Evolutionary conservation across 2,888 invertebrate species (phyloP).

Genomic region (Homarus gammarus): DNA sequence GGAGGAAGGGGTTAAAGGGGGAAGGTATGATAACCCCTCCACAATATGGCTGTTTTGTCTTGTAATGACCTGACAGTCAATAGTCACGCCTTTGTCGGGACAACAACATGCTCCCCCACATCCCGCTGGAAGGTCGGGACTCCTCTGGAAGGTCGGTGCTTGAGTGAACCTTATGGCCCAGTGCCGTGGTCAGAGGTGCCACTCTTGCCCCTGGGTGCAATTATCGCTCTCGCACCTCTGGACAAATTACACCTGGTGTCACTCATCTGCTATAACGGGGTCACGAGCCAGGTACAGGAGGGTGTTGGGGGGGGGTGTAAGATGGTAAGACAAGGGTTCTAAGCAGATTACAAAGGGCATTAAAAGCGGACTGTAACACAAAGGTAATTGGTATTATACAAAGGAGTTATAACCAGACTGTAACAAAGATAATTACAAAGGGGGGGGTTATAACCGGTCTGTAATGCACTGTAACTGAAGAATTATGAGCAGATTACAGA

Average conservation of each 20-base stretch:
- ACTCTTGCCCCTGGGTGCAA: constrained; percentile 17
- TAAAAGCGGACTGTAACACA: no score
- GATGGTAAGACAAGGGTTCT: background rate
- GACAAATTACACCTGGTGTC: constrained; percentile 53
- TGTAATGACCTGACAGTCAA: constrained; percentile 30
- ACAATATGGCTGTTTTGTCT: constrained; percentile 32
- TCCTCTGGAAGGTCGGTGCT: background rate
- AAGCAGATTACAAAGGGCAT: background rate
- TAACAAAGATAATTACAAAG: no score
- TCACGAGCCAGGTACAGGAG: background rate
- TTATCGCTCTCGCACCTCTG: constrained; percentile 43
- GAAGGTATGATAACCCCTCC: background rate
- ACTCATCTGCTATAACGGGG: constrained; percentile 24
- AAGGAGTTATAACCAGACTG: no score
- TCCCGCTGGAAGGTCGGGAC: background rate
- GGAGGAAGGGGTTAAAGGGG: background rate
- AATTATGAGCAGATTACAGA: no score
- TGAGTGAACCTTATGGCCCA: background rate
- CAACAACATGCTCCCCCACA: background rate
- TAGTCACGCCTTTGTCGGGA: background rate
- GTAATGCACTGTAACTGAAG: no score
- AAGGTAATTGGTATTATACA: no score
- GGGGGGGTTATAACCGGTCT: no score
- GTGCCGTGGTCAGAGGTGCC: constrained; percentile 2
- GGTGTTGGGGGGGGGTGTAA: background rate